These are phyloP conservation scores for Falco cherrug DNA, from an alignment of 2,797 vertebrate species.

Conservation along the genomic window DNA sequence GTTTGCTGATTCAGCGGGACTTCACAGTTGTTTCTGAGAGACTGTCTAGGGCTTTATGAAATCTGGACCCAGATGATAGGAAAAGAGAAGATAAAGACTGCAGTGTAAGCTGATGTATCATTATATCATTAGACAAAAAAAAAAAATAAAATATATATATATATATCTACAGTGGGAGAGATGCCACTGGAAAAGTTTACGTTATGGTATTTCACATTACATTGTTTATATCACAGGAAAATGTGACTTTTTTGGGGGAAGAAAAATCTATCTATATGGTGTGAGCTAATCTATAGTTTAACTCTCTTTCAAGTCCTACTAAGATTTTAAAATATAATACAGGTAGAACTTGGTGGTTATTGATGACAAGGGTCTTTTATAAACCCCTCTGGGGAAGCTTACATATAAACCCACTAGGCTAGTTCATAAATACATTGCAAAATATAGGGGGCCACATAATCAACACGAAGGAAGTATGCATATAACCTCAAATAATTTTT, in stretches of 20 bases:
- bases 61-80: neutral
- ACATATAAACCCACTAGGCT: neutral
- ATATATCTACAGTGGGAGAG: neutral
- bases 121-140: neutral
- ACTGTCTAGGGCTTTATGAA: neutral
- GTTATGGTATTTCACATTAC: neutral
- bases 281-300: neutral
- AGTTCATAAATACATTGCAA: neutral
- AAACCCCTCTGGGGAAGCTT: neutral
- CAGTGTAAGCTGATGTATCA: neutral
- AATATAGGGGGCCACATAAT: neutral
- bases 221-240: neutral
- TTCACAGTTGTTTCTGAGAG: neutral
- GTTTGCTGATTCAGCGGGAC: neutral
- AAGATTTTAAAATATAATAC: neutral
- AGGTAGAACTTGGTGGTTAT: neutral
- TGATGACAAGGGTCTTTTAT: neutral
- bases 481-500: conserved; percentile 28
- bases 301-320: neutral
- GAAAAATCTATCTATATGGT: neutral
- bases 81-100: neutral
- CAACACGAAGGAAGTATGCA: neutral
- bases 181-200: neutral
- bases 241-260: neutral
- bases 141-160: too few relatives aligned